phyloP scores from a whole-genome alignment of 2,888 invertebrate genomes.

The Caenorhabditis plicata region DNA sequence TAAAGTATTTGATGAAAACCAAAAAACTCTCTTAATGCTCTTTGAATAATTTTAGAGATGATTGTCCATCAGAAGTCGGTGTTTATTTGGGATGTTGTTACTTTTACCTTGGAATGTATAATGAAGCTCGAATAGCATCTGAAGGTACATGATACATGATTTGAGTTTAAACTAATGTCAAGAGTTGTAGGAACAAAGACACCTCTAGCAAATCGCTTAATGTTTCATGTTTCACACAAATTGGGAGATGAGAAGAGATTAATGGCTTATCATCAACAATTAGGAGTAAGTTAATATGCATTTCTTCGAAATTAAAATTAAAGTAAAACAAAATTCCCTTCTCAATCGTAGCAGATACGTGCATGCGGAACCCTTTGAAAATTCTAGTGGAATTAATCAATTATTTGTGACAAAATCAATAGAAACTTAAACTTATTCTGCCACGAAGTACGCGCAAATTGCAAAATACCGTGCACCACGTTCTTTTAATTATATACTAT shows the following conservation, averaged over 20 bases:
- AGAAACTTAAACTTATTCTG: too few species aligned
- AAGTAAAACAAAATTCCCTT: too few species aligned
- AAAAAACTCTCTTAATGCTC: too few species aligned
- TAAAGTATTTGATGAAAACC: too few species aligned
- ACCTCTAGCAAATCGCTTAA: constrained; percentile 77
- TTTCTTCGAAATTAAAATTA: constrained; percentile 3
- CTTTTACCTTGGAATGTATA: constrained; percentile 87
- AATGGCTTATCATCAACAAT: constrained; percentile 80
- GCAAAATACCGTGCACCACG: too few species aligned
- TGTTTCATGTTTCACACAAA: constrained; percentile 91
- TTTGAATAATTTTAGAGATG: constrained; percentile 3
- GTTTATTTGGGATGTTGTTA: constrained; percentile 89
- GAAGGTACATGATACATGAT: too few species aligned
- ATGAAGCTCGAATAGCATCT: constrained; percentile 74
- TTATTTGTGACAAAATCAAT: too few species aligned
- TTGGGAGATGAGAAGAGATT: constrained; percentile 83
- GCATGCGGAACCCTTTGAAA: too few species aligned
- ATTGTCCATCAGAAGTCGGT: constrained; percentile 70
- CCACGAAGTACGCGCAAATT: too few species aligned
- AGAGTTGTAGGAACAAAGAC: constrained; percentile 68
- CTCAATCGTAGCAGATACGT: too few species aligned
- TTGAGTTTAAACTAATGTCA: constrained; percentile 58
- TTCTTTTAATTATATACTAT: too few species aligned
- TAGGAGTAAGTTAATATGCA: constrained; percentile 70
- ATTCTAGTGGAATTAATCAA: too few species aligned